Evolutionary conservation across 2,113 vertebrate species (phyloP), one percentile per base, ranked within the genome.

Genomic region (Engystomops pustulosus): DNA sequence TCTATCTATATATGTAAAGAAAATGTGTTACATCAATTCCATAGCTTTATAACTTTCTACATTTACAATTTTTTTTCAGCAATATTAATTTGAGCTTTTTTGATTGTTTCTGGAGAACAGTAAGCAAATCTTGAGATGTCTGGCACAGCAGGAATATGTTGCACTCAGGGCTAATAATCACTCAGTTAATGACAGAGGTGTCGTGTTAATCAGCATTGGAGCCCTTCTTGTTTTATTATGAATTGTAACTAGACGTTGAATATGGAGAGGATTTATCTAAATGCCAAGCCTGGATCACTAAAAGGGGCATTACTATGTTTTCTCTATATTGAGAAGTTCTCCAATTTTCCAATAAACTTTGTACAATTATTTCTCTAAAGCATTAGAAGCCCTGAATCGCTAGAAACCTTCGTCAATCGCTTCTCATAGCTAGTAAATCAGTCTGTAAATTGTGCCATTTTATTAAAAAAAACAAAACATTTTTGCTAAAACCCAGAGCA

Each of bases 161-260:
- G n/a, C 20, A 55, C 53, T 55, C n/a, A 53, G 15, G 20, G n/a
- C 53, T 55, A 23, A 55, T 55, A 55, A 55, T 55, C 53, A 55
- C 53, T 55, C 23, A 55, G 53, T 55, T 55, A 55, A 55, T 55
- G 53, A 55, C 53, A 55, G 53, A 55, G 53, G 53, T 23, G 53
- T 55, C n/a, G 3, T 55, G 53, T 23, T 55, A 55, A 55, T 55
- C 53, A 55, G 53, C 10, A 7, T 23, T 23, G 53, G 53, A 55
- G 23, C n/a, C 20, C n/a, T 18, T 55, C 20, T 55, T 10, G 20
- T 55, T n/a, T 55, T n/a, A 55, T 55, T n/a, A 55, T 55, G 20
- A 23, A 23, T 55, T n/a, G 53, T 23, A 7, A 23, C 7, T 55
- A 23, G 53, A 23, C n/a, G n/a, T 55, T 55, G 9, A 6, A 55